Base-by-base conservation (phyloP, 1,140 invertebrate species). In the Hesperophylax magnus region DNA sequence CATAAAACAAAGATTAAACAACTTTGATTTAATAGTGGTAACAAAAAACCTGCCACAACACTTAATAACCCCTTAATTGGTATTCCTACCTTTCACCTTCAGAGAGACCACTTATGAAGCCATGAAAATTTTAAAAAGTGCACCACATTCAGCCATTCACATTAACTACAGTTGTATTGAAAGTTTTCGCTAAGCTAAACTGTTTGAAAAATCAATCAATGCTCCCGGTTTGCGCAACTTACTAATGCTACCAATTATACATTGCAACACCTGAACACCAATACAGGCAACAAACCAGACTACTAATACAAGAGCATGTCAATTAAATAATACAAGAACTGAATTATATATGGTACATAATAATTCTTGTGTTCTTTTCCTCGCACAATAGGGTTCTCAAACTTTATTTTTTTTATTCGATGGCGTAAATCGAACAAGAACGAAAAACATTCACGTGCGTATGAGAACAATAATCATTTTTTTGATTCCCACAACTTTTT, bases 151-250 rank as follows among this genome's bases (percentile, higher is more conserved):
- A 15, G 54, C 54, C 18, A 7, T 6, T n/a, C 17, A 56, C 54
- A n/a, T 56, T 56, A 17, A 3, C 1, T 9, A 8, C 34, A 9
- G 5, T 9, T 9, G 9, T 4, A 39, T 56, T 56, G 54, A 56
- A 56, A 17, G 17, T n/a, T 0, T 65, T 65, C 24, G 56, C 56
- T 6, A 17, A 65, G 7, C n/a, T 69, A 47, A 69, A 69, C 65
- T 69, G 65, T 69, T 47, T 18, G n/a, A 15, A 69, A 65, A 69
- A 69, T 69, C 65, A 69, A 69, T 69, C 65, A 69, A 52, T 52
- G 39, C 47, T 20, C 9, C n/a, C n/a, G 34, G 31, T n/a, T 69
- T 69, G 65, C 31, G 8, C 31, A 39, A 69, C 34, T 27, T 17
- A 39, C 31, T 47, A 47, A 69, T 47, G 61, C 65, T 47, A 20